phyloP scores from a whole-genome alignment of 2,797 vertebrate genomes.

The Peromyscus eremicus region DNA sequence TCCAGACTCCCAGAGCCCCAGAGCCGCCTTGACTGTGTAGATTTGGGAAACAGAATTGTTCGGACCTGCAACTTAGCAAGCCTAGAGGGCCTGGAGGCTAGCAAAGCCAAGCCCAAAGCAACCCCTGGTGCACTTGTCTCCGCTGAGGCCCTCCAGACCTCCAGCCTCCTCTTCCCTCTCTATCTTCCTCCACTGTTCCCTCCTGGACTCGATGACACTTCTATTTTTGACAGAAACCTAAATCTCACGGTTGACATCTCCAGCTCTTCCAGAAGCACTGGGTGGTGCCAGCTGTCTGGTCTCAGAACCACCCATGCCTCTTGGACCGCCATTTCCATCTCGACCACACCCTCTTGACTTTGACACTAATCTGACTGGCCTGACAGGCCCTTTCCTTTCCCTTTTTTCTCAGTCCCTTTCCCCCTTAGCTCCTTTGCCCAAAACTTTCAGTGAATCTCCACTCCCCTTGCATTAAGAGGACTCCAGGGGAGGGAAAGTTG shows the following conservation, averaged over 20 bases:
- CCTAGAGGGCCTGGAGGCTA: neutral
- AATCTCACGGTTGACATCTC: slow-evolving; percentile 3
- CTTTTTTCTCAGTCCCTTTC: neutral
- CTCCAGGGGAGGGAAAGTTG: neutral
- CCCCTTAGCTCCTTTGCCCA: neutral
- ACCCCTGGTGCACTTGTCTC: neutral
- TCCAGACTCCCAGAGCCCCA: neutral
- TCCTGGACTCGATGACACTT: slow-evolving; percentile 25
- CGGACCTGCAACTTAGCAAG: neutral
- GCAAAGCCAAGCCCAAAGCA: neutral
- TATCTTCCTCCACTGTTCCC: neutral
- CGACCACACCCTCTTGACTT: neutral
- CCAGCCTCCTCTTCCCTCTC: neutral
- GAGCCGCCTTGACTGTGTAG: neutral
- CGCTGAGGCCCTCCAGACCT: neutral
- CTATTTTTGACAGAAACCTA: slow-evolving; percentile 50
- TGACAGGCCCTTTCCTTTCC: neutral
- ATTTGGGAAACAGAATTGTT: neutral
- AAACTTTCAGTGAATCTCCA: neutral
- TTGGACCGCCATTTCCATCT: neutral
- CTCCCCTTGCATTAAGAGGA: neutral
- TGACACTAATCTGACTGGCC: neutral
- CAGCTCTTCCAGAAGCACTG: neutral
- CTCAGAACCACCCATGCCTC: slow-evolving; percentile 13
- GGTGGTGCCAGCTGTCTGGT: neutral